A percentile compares a stretch with the other conserved stretches of the same genome.
Conservation (phyloP, 2,113 vertebrate genomes). For the Mesoclemmys tuberculata region DNA sequence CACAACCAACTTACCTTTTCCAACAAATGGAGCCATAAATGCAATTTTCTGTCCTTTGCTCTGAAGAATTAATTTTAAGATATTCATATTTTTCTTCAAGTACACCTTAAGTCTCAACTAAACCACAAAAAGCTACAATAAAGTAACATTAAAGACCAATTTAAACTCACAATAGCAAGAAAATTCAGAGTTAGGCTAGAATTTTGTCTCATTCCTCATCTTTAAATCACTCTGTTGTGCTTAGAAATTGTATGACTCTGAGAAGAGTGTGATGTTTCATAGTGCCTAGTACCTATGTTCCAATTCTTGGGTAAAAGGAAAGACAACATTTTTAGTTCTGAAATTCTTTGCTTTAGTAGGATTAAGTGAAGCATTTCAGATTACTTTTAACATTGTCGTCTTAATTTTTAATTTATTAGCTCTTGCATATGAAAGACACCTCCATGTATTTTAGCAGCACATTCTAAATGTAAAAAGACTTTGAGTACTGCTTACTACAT, state of each 20-base stretch:
- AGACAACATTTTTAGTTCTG: slow-evolving; percentile 73
- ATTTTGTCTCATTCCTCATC: slow-evolving; percentile 63
- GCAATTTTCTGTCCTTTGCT: slow-evolving; percentile 71
- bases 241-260: slow-evolving; percentile 58
- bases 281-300: slow-evolving; percentile 59
- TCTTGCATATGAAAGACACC: slow-evolving; percentile 29
- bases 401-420: slow-evolving; percentile 55
- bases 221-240: slow-evolving; percentile 74
- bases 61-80: slow-evolving; percentile 78
- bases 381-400: slow-evolving; percentile 50
- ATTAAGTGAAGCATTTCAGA: slow-evolving; percentile 71
- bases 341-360: slow-evolving; percentile 71
- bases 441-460: slow-evolving; percentile 25
- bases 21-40: slow-evolving; percentile 73
- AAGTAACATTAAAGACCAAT: slow-evolving; percentile 77
- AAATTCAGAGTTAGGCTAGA: slow-evolving; percentile 70
- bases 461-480: slow-evolving; percentile 49
- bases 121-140: slow-evolving; percentile 74
- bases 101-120: slow-evolving; percentile 78
- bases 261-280: slow-evolving; percentile 72
- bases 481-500: slow-evolving; percentile 45
- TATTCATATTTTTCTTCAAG: slow-evolving; percentile 76
- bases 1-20: slow-evolving; percentile 66
- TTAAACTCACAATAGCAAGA: slow-evolving; percentile 74
- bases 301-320: slow-evolving; percentile 63